Conservation (phyloP, 2,797 vertebrate genomes). For the Triplophysa bombifrons region DNA sequence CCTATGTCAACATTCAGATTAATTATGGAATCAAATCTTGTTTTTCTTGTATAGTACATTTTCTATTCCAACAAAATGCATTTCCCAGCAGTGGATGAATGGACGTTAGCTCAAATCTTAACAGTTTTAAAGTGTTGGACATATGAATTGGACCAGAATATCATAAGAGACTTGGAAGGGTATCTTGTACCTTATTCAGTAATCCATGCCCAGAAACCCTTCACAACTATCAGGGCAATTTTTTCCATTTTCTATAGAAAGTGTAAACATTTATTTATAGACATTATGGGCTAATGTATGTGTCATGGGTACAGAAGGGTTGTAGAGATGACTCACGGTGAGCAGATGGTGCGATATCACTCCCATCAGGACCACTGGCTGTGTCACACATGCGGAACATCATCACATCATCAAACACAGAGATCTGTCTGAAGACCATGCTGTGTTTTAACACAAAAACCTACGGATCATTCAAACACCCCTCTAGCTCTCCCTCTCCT, state of each 20-base stretch:
- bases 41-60: not conserved
- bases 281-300: no score
- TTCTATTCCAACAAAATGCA: not conserved
- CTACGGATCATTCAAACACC: constrained; percentile 32
- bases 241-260: not conserved
- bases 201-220: no score
- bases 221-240: no score
- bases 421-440: not conserved
- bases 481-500: constrained; percentile 21
- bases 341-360: constrained; percentile 78
- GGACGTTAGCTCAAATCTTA: no score
- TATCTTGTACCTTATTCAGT: no score
- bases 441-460: not conserved
- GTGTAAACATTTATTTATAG: not conserved
- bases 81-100: no score
- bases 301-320: not conserved
- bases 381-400: constrained; percentile 46
- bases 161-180: not conserved
- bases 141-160: not conserved
- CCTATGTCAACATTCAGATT: not conserved
- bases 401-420: constrained; percentile 1
- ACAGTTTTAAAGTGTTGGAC: not conserved
- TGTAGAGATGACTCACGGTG: constrained; percentile 72
- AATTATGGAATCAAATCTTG: not conserved
- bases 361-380: constrained; percentile 64